Base-by-base conservation (phyloP, 1,140 invertebrate species). In the Apis cerana region DNA sequence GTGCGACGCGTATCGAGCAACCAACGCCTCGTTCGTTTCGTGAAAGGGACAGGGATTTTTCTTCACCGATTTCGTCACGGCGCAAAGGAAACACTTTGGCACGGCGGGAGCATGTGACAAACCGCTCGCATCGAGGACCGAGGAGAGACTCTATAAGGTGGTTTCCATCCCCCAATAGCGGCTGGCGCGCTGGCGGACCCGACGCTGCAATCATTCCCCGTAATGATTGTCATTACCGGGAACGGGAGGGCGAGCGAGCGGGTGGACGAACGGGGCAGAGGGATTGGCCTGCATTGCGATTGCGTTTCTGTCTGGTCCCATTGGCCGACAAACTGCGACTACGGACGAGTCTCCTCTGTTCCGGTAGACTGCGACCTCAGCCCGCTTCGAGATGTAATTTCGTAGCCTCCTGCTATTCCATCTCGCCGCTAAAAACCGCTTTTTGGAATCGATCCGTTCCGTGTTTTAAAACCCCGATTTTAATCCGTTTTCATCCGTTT, bases 151-250 rank as follows among this genome's bases (percentile, higher is more conserved):
- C 88, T 91, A 91, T 90, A 90, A 90, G 90, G 89, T 89, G 87
- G 90, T 92, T 92, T 90, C 90, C 92, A 93, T 93, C 92, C 91
- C 91, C 92, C 91, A 89, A 91, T 92, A 89, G 86, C 85, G 88
- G 88, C 79, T 88, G 85, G 86, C 80, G 87, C 88, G 85, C 86
- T 86, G 88, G 88, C 89, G 86, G 88, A 87, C 89, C 90, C 90
- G 86, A 90, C 90, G 91, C 92, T 90, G 91, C 92, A 92, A 93
- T 93, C 92, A 93, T 93, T 92, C 90, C 89, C 89, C 88, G 90
- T 93, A 93, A 93, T 93, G 92, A 93, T 92, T 92, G 91, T 93
- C 92, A 93, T 93, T 93, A 93, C 92, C 90, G 91, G 87, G 90
- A 88, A 91, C 87, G 88, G 85, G 86, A 87, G 88, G 88, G 89